Conservation (phyloP, 1,140 invertebrate genomes). For the Eufriesea mexicana region DNA sequence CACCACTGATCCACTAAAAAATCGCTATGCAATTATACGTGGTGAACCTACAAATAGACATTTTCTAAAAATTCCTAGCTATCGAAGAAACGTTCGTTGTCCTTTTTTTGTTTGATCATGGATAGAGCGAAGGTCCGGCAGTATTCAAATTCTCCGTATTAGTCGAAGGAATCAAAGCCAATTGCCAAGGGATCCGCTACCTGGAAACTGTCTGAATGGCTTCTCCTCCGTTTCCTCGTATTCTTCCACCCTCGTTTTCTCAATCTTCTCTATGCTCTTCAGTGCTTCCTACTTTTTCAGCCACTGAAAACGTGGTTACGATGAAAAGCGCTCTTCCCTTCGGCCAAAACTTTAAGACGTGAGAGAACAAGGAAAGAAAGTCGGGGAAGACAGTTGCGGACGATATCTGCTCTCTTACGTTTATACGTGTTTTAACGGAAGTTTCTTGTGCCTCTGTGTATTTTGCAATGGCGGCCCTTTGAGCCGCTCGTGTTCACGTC, state of each 20-base stretch:
- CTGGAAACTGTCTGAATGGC: slow-evolving; percentile 55
- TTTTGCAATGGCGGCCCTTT: not conserved
- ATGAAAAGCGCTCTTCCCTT: slow-evolving; percentile 46
- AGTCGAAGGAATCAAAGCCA: slow-evolving; percentile 64
- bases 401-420: not conserved
- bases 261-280: not conserved
- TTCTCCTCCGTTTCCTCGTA: slow-evolving; percentile 8
- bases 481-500: not conserved
- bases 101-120: slow-evolving; percentile 1
- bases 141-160: slow-evolving; percentile 66
- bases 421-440: not conserved
- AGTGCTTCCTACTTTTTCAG: slow-evolving; percentile 26
- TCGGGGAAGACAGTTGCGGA: not conserved
- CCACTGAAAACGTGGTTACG: slow-evolving; percentile 57
- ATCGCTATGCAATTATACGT: not conserved
- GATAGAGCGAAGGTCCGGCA: slow-evolving; percentile 14
- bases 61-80: slow-evolving; percentile 7
- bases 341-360: slow-evolving; percentile 24
- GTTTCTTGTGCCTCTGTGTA: not conserved
- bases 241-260: slow-evolving; percentile 10
- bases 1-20: not conserved
- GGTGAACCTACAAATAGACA: not conserved
- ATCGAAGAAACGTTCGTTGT: slow-evolving; percentile 12
- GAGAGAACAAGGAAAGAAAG: not conserved
- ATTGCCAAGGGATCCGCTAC: slow-evolving; percentile 60